Evolutionary conservation across 2,797 vertebrate genomes (phyloP), one percentile per base, ranked within the genome.

Genomic region (Alca torda): DNA sequence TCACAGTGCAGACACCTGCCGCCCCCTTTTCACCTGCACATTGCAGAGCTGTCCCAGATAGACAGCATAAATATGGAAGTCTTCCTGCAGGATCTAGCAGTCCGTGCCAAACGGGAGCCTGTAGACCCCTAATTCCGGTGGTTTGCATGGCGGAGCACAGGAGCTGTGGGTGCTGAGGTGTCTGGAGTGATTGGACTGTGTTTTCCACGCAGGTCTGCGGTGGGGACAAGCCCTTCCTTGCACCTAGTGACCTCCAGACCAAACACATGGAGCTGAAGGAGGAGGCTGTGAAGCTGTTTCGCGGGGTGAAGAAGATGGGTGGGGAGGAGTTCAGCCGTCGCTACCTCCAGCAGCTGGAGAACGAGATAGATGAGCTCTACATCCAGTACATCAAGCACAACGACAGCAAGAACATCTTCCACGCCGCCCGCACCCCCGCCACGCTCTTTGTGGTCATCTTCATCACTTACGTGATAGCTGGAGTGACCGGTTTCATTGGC

Each of bases 371-470:
- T 28, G 99, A 99, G 98, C 98, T 99, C 73, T 99, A 99, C 73
- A 98, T 99, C 95, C 99, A 99, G 98, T 99, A 99, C 96, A 99
- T 99, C 98, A 99, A 99, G 96, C 99, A 99, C 99, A 99, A 99
- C 74, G 99, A 99, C 98, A 99, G 99, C 98, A 99, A 99, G 98
- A 99, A 99, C 98, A 99, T 99, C 98, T 99, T 99, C 98, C 99
- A 99, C 4, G 99, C 99, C 0, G 99, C 99, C 45, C 99, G 99
- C 90, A 99, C 99, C 46, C 99, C 99, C 1, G 99, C 99, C 98
- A 99, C 99, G 6, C 99, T 99, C 85, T 99, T 99, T 21, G 99
- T 99, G 95, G 99, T 99, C 98, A 99, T 99, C 98, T 99, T 99
- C 94, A 98, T 99, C 98, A 99, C 99, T 73, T 99, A 99, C 5